phyloP scores from a whole-genome alignment of 2,113 vertebrate species.

The Serilophus lunatus region DNA sequence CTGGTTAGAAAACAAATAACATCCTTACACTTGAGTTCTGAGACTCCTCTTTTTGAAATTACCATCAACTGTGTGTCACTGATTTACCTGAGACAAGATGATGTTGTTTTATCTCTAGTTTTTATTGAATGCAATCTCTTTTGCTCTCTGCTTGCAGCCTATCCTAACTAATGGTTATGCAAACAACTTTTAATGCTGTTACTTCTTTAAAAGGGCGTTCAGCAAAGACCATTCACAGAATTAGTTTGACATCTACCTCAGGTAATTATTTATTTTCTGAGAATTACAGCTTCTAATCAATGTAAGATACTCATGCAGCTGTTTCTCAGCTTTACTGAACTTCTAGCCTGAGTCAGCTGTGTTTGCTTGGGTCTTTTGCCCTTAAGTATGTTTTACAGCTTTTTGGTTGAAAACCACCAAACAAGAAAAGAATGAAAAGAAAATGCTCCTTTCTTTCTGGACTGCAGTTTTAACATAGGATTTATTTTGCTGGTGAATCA shows the following conservation, averaged over 20 bases:
- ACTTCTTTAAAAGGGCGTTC: background rate
- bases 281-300: background rate
- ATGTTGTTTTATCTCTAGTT: background rate
- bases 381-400: background rate
- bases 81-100: background rate
- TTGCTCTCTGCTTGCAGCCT: background rate
- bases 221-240: background rate
- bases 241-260: background rate
- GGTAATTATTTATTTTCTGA: background rate
- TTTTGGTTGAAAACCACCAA: background rate
- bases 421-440: background rate
- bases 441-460: background rate
- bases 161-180: background rate
- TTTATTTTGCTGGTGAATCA: conserved; percentile 20
- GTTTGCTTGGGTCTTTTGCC: background rate
- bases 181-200: background rate
- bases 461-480: conserved; percentile 7
- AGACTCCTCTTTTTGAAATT: background rate
- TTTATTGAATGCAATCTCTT: background rate
- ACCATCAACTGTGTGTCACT: background rate
- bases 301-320: background rate
- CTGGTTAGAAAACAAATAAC: background rate
- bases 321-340: background rate
- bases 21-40: background rate
- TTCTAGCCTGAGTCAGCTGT: background rate